Conservation (phyloP, 2,113 vertebrate species). For the Megaceryle torquata region DNA sequence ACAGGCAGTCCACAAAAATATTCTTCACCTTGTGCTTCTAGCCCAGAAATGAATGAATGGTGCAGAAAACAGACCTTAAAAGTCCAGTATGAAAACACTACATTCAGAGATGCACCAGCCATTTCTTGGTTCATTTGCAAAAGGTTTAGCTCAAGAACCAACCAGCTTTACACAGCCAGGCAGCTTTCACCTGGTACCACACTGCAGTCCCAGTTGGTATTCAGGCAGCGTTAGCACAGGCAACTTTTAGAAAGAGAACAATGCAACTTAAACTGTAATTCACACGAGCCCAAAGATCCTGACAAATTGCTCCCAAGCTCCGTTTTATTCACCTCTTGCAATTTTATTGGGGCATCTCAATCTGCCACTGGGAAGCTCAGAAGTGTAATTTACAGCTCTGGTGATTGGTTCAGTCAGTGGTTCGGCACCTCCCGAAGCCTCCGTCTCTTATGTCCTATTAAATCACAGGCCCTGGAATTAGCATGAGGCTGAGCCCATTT, state of each 20-base stretch:
- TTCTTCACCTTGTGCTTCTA: neutral
- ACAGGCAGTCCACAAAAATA: neutral
- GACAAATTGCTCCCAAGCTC: neutral
- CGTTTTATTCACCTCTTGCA: neutral
- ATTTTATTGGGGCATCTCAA: conserved; percentile 34
- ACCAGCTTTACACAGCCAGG: neutral
- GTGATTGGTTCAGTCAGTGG: neutral
- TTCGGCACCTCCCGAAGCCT: conserved; percentile 47
- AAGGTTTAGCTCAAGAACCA: neutral
- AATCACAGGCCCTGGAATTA: conserved; percentile 48
- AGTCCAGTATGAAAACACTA: neutral
- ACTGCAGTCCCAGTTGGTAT: neutral
- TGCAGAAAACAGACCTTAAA: neutral
- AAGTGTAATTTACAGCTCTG: conserved; percentile 19
- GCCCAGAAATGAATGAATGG: neutral
- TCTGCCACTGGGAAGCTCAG: neutral
- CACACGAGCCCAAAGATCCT: neutral
- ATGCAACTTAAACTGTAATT: neutral
- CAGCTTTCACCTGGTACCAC: neutral
- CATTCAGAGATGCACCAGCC: neutral
- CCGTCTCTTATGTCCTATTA: neutral
- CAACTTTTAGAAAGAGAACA: neutral
- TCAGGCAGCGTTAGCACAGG: neutral
- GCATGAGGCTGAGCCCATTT: neutral
- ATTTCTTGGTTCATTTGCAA: neutral